phyloP scores from a whole-genome alignment of 2,797 vertebrate species.

The Lepilemur ruficaudatus region DNA sequence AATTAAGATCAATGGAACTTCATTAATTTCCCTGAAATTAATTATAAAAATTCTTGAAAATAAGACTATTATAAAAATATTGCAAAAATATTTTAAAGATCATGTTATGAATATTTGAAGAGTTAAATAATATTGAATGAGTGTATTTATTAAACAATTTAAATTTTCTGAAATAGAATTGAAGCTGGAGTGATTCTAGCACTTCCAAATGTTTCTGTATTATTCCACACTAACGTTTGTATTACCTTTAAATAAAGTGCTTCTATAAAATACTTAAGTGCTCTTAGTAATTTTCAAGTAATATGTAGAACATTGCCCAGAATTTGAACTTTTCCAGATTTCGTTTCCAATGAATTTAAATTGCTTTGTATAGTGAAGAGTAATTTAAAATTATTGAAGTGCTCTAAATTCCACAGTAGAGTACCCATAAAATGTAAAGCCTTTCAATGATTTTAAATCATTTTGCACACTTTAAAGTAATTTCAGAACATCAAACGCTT shows the following conservation, averaged over 20 bases:
- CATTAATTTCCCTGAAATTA: conserved; percentile 42
- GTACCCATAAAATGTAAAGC: conserved; percentile 80
- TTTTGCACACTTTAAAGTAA: conserved; percentile 58
- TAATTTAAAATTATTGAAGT: conserved; percentile 82
- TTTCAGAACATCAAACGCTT: conserved; percentile 73
- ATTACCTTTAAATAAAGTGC: conserved; percentile 73
- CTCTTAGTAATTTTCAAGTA: conserved; percentile 76
- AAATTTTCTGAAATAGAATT: conserved; percentile 36
- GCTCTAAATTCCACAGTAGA: conserved; percentile 77
- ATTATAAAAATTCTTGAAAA: not conserved
- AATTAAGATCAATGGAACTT: not conserved
- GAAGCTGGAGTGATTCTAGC: conserved; percentile 2
- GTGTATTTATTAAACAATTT: conserved; percentile 2
- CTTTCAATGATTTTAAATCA: conserved; percentile 79
- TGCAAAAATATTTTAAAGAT: conserved; percentile 8
- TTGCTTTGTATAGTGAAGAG: conserved; percentile 80
- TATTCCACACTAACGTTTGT: conserved; percentile 14
- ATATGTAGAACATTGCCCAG: conserved; percentile 75
- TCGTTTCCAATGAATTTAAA: conserved; percentile 84
- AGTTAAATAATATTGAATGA: not conserved
- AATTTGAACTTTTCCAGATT: conserved; percentile 81
- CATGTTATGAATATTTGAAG: not conserved
- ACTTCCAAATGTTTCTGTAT: conserved; percentile 48
- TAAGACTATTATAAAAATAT: not conserved
- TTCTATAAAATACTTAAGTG: conserved; percentile 73